phyloP scores from a whole-genome alignment of 2,797 vertebrate genomes.

The Peromyscus nudipes region DNA sequence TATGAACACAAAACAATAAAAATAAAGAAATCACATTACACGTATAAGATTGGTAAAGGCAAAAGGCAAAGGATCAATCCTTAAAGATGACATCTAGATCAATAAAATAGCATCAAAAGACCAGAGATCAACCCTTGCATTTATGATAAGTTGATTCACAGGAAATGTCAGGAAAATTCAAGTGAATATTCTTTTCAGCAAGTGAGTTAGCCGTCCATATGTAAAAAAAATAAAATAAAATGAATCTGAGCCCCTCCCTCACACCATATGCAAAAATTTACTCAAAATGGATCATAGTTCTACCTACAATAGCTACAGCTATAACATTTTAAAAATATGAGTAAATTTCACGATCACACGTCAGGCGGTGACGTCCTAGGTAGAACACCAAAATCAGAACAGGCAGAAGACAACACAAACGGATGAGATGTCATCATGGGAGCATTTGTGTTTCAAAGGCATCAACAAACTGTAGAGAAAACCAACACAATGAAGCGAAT shows the following conservation, averaged over 20 bases:
- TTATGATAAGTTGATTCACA: neutral
- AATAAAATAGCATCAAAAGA: neutral
- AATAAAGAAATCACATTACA: conserved; percentile 4
- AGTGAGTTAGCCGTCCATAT: neutral
- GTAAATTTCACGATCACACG: neutral
- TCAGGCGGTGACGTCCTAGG: neutral
- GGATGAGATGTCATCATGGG: neutral
- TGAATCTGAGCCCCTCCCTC: neutral
- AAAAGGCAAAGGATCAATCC: neutral
- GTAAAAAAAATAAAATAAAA: too few species aligned
- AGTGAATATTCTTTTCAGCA: neutral
- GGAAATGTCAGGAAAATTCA: neutral
- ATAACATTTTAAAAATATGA: neutral
- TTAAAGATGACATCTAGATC: neutral
- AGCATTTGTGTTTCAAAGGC: neutral
- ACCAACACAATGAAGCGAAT: neutral
- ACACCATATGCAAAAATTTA: neutral
- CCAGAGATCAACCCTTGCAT: neutral
- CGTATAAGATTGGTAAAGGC: neutral
- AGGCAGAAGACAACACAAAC: neutral
- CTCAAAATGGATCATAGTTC: neutral
- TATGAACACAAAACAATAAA: conserved; percentile 2
- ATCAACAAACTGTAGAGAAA: neutral
- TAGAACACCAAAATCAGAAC: neutral
- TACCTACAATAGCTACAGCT: neutral